Base-by-base conservation (phyloP, 1,140 invertebrate species). In the Macrobrachium nipponense region DNA sequence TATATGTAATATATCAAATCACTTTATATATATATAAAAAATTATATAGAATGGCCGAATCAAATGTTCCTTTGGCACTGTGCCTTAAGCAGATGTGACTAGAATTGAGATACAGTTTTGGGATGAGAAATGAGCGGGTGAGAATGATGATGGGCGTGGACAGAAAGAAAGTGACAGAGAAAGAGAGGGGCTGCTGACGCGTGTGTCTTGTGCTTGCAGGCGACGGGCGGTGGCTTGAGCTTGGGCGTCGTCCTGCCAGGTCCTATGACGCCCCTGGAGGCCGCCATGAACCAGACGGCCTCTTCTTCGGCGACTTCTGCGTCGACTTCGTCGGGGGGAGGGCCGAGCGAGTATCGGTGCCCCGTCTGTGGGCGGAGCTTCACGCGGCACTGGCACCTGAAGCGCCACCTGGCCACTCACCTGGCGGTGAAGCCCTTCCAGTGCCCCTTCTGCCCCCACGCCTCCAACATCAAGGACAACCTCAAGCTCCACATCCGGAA, bases 371-470 rank as follows among this genome's bases (percentile, higher is more conserved):
- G 88, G 58, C 86, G 88, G 8, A 85, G 75, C 62, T 89, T 89
- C 83, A 66, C 81, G n/a, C 86, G 89, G 17, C 86, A 88, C 72
- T 87, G 87, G 83, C 89, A 92, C 84, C 87, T 92, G 36, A 91
- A 90, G 82, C 89, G 91, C 10, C 91, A 92, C 82, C 89, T 91
- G 88, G 90, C 91, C 89, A 90, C 87, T 7, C 89, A 89, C 68
- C 87, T 89, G 68, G 85, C 89, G 51, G 68, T 88, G 61, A 88
- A 88, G 61, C 89, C 87, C 23, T 88, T 80, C 89, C 62, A 68
- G 18, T 94, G 93, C 87, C 91, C 91, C 81, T 90, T 92, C 75
- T 94, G 93, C 79, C 86, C 88, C 8, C 89, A 89, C 68, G 84
- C 83, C n/a, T 84, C 89, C 72, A 89, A 89, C 61, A 87, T 89